These are phyloP conservation scores for Mayetiola destructor DNA, from an alignment of 2,888 invertebrate genomes.

Conservation along the genomic window DNA sequence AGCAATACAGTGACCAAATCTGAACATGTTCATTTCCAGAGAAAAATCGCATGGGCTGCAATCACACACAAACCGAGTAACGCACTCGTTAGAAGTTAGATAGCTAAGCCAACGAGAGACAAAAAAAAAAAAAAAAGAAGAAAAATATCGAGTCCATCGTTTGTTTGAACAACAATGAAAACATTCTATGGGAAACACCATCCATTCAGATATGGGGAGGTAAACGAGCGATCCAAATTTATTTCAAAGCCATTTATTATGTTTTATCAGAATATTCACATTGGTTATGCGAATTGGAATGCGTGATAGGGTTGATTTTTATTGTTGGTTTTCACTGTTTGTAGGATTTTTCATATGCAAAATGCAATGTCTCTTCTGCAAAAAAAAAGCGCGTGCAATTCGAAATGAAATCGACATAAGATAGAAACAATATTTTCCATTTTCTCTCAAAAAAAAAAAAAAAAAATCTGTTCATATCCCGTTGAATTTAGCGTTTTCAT, in stretches of 20 bases:
- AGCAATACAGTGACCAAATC: neutral
- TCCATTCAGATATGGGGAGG: neutral
- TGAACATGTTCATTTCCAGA: neutral
- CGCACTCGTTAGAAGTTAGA: conserved; percentile 5
- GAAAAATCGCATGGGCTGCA: neutral
- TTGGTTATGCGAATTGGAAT: neutral
- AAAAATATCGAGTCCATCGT: neutral
- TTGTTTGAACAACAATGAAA: neutral
- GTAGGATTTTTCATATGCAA: too few species aligned
- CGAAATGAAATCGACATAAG: too few species aligned
- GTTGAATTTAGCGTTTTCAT: too few species aligned
- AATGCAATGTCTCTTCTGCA: too few species aligned
- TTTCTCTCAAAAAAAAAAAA: too few species aligned
- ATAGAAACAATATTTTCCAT: too few species aligned
- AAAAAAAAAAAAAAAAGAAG: neutral
- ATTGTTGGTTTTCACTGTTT: too few species aligned
- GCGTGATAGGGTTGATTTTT: too few species aligned
- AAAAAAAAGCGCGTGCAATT: too few species aligned
- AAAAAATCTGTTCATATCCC: too few species aligned
- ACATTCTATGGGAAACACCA: too few species aligned
- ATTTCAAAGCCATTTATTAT: conserved; percentile 10
- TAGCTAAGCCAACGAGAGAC: neutral
- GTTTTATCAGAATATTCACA: conserved; percentile 7
- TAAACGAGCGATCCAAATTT: conserved; percentile 7
- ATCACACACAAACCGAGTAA: neutral